These are phyloP conservation scores for Aelia acuminata DNA, from an alignment of 2,888 invertebrate genomes.

Conservation along the genomic window DNA sequence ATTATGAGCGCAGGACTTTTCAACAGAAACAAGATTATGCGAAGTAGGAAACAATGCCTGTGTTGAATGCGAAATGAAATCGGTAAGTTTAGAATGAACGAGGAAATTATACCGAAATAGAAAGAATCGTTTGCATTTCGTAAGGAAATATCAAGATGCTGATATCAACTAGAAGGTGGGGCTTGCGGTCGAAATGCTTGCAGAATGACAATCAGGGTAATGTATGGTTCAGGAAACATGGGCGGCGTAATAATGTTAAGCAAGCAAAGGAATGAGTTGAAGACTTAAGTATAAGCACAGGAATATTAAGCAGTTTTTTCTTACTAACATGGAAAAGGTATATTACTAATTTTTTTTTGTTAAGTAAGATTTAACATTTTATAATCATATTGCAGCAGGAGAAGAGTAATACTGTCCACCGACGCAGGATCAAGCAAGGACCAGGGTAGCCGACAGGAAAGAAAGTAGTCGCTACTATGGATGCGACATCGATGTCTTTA, in stretches of 20 bases:
- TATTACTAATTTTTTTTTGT: neutral
- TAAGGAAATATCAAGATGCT: neutral
- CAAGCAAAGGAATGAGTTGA: neutral
- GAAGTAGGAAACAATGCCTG: neutral
- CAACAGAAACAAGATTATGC: neutral
- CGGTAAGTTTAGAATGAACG: neutral
- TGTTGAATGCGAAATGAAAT: neutral
- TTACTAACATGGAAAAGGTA: neutral
- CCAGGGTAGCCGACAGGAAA: too few relatives aligned
- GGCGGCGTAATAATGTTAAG: neutral
- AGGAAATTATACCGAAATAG: neutral
- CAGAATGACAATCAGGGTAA: neutral
- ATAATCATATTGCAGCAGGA: too few relatives aligned
- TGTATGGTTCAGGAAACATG: neutral
- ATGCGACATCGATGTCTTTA: too few relatives aligned
- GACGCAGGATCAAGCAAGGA: too few relatives aligned
- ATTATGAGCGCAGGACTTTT: neutral
- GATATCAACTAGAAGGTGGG: neutral
- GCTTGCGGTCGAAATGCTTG: neutral
- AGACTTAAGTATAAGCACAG: neutral
- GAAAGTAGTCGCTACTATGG: too few relatives aligned
- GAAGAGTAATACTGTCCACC: too few relatives aligned
- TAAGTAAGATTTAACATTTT: too few relatives aligned
- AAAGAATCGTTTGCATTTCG: neutral
- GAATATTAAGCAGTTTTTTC: neutral